phyloP scores from a whole-genome alignment of 2,888 invertebrate genomes.

The Leucania comma region DNA sequence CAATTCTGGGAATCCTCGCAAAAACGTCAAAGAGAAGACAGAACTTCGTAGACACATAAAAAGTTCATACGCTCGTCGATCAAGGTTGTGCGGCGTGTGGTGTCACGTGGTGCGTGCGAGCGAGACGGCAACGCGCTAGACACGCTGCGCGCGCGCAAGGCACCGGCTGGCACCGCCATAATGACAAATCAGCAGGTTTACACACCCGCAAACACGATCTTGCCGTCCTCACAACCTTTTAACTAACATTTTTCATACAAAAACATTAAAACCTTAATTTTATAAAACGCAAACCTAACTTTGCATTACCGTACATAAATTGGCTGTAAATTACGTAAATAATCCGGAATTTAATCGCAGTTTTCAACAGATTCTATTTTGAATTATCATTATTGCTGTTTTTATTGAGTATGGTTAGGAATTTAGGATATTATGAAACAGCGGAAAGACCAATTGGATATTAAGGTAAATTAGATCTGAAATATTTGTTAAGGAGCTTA shows the following conservation, averaged over 20 bases:
- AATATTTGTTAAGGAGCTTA: too few relatives aligned
- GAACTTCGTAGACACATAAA: constrained; percentile 62
- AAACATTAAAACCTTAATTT: constrained; percentile 31
- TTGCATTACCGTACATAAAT: constrained; percentile 51
- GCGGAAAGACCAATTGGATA: background rate
- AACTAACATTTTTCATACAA: constrained; percentile 47
- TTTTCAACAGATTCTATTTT: constrained; percentile 50
- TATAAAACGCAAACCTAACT: constrained; percentile 51
- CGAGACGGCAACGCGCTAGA: constrained; percentile 48
- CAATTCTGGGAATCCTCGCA: constrained; percentile 38
- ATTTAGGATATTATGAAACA: constrained; percentile 20
- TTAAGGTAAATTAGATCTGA: constrained; percentile 2
- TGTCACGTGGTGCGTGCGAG: constrained; percentile 67
- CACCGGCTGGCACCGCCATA: constrained; percentile 77
- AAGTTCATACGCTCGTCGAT: constrained; percentile 56
- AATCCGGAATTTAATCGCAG: constrained; percentile 54
- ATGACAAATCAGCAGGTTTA: constrained; percentile 65
- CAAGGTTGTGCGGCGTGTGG: constrained; percentile 65
- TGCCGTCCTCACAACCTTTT: constrained; percentile 47
- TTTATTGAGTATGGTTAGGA: constrained; percentile 36
- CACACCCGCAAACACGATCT: constrained; percentile 58
- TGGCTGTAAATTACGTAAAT: constrained; percentile 63
- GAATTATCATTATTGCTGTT: constrained; percentile 44
- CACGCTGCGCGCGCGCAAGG: constrained; percentile 76
- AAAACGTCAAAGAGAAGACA: constrained; percentile 34